Conservation (phyloP, 2,888 invertebrate genomes). For the Polyommatus icarus region DNA sequence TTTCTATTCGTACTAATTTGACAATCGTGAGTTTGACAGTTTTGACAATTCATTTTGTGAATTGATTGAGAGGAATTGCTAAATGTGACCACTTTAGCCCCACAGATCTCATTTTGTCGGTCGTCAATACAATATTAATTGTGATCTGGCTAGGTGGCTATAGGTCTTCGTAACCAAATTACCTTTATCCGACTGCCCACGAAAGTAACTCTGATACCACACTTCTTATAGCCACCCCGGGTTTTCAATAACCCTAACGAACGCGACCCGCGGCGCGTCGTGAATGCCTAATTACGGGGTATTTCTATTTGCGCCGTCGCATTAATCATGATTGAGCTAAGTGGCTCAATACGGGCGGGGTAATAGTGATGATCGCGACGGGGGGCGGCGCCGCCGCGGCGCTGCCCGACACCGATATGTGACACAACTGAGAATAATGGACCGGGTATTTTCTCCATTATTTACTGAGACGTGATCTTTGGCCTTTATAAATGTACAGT, state of each 20-base stretch:
- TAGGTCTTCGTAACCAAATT: no score
- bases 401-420: slow-evolving; percentile 56
- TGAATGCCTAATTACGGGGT: slow-evolving; percentile 79
- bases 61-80: no score
- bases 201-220: no score
- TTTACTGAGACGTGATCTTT: background rate
- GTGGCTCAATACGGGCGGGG: slow-evolving; percentile 80
- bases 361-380: slow-evolving; percentile 76
- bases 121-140: no score
- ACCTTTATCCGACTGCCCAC: no score
- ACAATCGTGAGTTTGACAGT: no score
- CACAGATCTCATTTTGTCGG: no score
- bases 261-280: slow-evolving; percentile 65
- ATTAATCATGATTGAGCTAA: slow-evolving; percentile 82
- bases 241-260: slow-evolving; percentile 47
- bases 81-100: no score
- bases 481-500: background rate
- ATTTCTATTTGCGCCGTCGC: slow-evolving; percentile 77
- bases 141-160: no score
- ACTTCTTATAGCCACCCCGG: background rate
- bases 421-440: slow-evolving; percentile 31
- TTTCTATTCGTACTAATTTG: no score
- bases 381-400: slow-evolving; percentile 75
- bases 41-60: no score
- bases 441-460: background rate